phyloP scores from a whole-genome alignment of 2,113 vertebrate genomes.

The Microtus montanus region DNA sequence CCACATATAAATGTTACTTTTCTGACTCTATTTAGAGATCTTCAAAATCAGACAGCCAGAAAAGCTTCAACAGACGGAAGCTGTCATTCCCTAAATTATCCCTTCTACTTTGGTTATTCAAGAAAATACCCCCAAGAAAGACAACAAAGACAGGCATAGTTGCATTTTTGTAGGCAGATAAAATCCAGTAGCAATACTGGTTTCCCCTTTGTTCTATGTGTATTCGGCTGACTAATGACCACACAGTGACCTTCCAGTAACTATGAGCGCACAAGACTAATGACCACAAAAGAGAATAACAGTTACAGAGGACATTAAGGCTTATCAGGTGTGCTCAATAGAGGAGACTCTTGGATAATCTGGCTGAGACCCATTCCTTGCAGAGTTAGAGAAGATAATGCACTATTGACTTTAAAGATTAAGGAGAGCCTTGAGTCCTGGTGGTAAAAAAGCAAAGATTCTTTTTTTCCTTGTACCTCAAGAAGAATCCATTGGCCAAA shows the following conservation, averaged over 20 bases:
- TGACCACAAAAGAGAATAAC: not conserved
- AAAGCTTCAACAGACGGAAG: not conserved
- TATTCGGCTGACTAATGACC: not conserved
- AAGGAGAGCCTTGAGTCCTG: fast-evolving
- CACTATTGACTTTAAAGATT: not conserved
- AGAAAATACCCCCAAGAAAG: not conserved
- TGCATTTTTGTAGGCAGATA: not conserved
- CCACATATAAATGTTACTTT: conserved; percentile 7
- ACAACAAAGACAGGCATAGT: not conserved
- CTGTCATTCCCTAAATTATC: not conserved
- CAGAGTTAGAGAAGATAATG: not conserved
- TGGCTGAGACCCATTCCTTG: too few species aligned
- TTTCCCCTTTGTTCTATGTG: not conserved
- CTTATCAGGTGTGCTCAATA: not conserved
- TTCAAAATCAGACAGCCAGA: not conserved
- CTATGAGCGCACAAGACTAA: too few species aligned
- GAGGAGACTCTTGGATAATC: not conserved
- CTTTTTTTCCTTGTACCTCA: not conserved
- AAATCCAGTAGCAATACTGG: not conserved
- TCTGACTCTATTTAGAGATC: not conserved
- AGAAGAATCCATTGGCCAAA: not conserved
- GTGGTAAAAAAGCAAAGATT: too few species aligned
- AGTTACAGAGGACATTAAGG: not conserved
- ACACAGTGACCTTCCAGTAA: not conserved
- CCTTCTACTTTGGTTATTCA: not conserved